Base-by-base conservation (phyloP, 2,113 vertebrate genomes). In the Hippoglossus stenolepis region DNA sequence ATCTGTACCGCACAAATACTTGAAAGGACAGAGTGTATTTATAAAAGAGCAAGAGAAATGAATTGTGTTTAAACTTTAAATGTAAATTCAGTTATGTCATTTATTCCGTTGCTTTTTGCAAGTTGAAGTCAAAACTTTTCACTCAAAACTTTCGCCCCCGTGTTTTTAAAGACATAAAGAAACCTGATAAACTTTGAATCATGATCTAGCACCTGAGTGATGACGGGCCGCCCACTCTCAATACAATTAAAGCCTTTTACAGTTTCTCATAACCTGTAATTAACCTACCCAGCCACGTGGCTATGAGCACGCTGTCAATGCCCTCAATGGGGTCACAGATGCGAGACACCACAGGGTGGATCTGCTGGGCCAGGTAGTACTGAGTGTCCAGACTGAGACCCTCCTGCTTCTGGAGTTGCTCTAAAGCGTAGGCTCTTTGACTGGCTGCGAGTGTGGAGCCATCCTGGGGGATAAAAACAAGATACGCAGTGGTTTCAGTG, bases 321-420 rank as follows among this genome's bases (percentile, higher is more conserved):
- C 98, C 98, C 35, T 98, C 97, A 70, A 99, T 98, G 65, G 98
- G 98, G 38, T 98, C 96, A 86, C 98, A 99, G 86, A 99, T 98
- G 56, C 98, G 95, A 89, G 96, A 95, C 91, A 99, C 97, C 40
- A 99, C 98, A 4, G 98, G 98, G 88, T 99, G 97, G 74, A 99
- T 87, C 90, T 99, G 98, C 89, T 99, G 97, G 65, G 96, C 96
- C 82, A 99, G 94, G 92, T 99, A 99, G 91, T 99, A 99, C 80
- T 98, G 97, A 6, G 93, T 96, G 90, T 99, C 98, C 79, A 99
- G 72, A 70, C 56, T 91, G 87, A 99, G 95, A 81, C 83, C 95
- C 23, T 93, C 94, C 92, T 97, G 97, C 90, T 98, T 99, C 92
- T 97, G 96, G 72, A 99, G 96, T 91, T 97, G 98, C 85, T 99